These are phyloP conservation scores for Apantesis nais DNA, from an alignment of 2,888 invertebrate genomes.

Conservation along the genomic window DNA sequence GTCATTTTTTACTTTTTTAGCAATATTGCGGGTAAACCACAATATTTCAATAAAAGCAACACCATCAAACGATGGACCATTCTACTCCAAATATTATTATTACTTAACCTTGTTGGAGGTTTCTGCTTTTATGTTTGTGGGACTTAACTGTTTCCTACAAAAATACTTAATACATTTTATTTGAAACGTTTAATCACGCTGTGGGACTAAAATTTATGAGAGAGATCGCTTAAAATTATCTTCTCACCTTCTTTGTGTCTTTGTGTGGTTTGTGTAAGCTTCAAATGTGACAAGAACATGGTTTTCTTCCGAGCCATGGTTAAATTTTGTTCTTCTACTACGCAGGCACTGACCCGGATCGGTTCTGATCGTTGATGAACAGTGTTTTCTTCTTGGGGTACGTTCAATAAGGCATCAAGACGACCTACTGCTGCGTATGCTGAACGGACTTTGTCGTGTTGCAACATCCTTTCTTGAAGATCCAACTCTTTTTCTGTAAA, in stretches of 20 bases:
- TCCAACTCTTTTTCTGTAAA: constrained; percentile 83
- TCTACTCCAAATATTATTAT: no score
- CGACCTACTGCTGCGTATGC: constrained; percentile 75
- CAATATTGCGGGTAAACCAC: no score
- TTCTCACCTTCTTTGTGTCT: constrained; percentile 85
- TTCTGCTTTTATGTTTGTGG: no score
- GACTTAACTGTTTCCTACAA: not conserved
- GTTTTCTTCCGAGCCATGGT: constrained; percentile 78
- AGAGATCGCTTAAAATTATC: not conserved
- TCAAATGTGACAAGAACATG: constrained; percentile 85
- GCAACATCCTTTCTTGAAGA: constrained; percentile 85
- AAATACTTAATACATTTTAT: no score
- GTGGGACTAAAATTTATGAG: no score
- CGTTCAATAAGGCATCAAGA: constrained; percentile 64
- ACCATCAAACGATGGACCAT: no score
- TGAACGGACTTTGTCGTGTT: constrained; percentile 81
- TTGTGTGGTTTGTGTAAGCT: constrained; percentile 83
- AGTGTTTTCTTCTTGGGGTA: constrained; percentile 41
- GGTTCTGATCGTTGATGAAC: constrained; percentile 34
- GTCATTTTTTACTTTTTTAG: no score
- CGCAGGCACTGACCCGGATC: constrained; percentile 1
- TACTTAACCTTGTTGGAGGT: no score
- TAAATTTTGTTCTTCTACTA: constrained; percentile 42
- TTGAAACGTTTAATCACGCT: no score
- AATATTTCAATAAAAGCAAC: no score